Evolutionary conservation across 2,888 invertebrate genomes (phyloP), one percentile per base, ranked within the genome.

Genomic region (Oxyscelio sp.): DNA sequence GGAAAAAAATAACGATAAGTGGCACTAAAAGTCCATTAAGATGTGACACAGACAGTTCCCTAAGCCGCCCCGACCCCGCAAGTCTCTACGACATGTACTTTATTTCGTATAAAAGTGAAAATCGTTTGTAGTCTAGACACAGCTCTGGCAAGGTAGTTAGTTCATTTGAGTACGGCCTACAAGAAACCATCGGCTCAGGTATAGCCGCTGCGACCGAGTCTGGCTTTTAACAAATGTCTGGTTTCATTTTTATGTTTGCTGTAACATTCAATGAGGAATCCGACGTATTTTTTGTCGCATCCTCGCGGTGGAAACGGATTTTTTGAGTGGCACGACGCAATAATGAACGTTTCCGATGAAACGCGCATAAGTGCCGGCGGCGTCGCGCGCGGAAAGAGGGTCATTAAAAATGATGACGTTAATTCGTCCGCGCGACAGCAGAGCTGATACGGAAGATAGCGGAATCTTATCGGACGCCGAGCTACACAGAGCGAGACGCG

Each of bases 361-460:
- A 31, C 45, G 40, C 27, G 27, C 3, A 34, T 54, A 43, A 63
- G 58, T 65, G 71, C 21, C 19, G 45, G 15, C 38, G 78, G 70
- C 70, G 70, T 40, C 70, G 31, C 15, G 45, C 50, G 45, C 54
- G 54, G 59, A 79, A 71, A 65, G 71, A 79, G 56, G 58, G 45
- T 61, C 70, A 73, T 80, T 80, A 73, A 80, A 73, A 80, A 34
- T 73, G 58, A 80, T 66, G 80, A 65, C 65, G 59, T 58, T 73
- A 80, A 79, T 79, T 63, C 56, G 56, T 22, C 54, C 40, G 71
- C 48, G 79, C 71, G 63, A 78, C 68, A 21, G n/a, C 19, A 13
- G 22, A 27, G 40, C 56, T 34, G 71, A 79, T 79, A 48, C 34
- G 45, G 2, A 48, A 58, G 80, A 80, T 80, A 80, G 59, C 52